Evolutionary conservation across 92 coral and sea anemone genomes (phyloP).

Genomic region (Bergia puertoricense): DNA sequence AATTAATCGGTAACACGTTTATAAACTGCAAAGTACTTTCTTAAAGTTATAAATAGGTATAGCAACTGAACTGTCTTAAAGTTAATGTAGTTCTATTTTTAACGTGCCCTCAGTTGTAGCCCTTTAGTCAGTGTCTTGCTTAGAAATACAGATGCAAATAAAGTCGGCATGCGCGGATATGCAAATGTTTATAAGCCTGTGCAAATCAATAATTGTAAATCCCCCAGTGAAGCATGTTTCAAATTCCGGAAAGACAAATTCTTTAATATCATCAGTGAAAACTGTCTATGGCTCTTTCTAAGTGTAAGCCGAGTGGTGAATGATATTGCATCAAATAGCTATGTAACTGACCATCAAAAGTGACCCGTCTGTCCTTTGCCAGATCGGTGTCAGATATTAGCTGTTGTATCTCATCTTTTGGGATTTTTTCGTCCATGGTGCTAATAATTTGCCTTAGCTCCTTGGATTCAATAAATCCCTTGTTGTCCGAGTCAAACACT

Average conservation of each 20-base stretch:
- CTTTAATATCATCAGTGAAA: too few species aligned
- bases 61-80: not conserved
- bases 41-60: not conserved
- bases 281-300: too few species aligned
- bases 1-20: not conserved
- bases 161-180: not conserved
- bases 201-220: not conserved
- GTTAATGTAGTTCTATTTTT: not conserved
- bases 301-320: not conserved
- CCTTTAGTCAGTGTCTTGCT: not conserved
- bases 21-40: too few species aligned
- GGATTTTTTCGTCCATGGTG: conserved; percentile 55
- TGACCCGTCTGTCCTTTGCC: conserved; percentile 58
- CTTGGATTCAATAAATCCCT: conserved; percentile 69
- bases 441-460: conserved; percentile 64
- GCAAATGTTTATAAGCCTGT: not conserved
- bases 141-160: not conserved
- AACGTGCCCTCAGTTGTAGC: not conserved
- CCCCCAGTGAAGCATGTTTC: not conserved
- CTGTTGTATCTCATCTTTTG: conserved; percentile 57
- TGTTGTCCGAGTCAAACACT: conserved; percentile 77
- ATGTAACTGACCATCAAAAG: conserved; percentile 62
- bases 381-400: conserved; percentile 56
- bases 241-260: conserved; percentile 39
- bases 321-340: not conserved